These are phyloP conservation scores for Cygnus olor DNA, from an alignment of 2,797 vertebrate species.

Conservation along the genomic window DNA sequence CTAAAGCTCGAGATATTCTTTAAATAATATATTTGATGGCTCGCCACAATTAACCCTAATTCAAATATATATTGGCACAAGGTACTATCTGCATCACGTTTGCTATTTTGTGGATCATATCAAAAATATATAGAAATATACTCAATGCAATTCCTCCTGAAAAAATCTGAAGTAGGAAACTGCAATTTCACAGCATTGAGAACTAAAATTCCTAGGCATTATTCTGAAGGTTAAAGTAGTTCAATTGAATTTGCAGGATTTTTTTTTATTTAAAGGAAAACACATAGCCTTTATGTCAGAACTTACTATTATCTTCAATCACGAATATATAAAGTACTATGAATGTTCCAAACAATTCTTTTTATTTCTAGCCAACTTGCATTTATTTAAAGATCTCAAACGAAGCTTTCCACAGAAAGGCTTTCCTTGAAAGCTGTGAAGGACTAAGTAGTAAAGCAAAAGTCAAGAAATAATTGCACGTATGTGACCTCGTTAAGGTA, in stretches of 20 bases:
- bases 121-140: neutral
- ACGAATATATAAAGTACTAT: neutral
- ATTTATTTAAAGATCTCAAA: neutral
- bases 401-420: neutral
- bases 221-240: neutral
- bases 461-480: neutral
- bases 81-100: neutral
- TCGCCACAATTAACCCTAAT: neutral
- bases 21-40: neutral
- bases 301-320: neutral
- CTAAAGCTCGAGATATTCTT: neutral
- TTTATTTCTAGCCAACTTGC: neutral
- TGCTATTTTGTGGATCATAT: neutral
- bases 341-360: neutral
- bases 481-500: neutral
- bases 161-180: neutral
- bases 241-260: neutral
- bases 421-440: neutral
- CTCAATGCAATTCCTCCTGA: neutral
- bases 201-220: neutral
- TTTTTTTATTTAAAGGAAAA: neutral
- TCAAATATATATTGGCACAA: neutral
- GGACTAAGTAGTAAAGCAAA: neutral
- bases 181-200: neutral
- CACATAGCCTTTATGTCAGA: neutral